Evolutionary conservation across 2,113 vertebrate genomes (phyloP).

Genomic region (Heptranchias perlo): DNA sequence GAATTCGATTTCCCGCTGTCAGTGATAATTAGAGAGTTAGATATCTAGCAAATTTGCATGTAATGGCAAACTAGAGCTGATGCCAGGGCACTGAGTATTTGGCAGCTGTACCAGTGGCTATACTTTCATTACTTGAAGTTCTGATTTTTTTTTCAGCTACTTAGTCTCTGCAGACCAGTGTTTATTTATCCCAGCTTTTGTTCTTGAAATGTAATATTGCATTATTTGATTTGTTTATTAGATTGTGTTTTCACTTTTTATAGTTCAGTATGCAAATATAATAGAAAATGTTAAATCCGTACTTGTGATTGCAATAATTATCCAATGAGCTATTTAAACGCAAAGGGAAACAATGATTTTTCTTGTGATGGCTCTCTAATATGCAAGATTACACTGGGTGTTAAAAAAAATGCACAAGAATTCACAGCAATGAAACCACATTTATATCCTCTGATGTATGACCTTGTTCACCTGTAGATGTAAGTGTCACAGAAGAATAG

Average conservation of each 20-base stretch:
- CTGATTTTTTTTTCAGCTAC: neutral
- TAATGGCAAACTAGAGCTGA: neutral
- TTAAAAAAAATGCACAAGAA: neutral
- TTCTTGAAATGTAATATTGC: neutral
- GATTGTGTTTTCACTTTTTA: conserved; percentile 3
- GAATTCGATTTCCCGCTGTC: neutral
- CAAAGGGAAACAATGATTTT: neutral
- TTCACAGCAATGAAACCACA: neutral
- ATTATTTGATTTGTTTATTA: neutral
- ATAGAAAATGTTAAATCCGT: neutral
- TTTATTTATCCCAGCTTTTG: conserved; percentile 1
- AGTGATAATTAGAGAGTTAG: neutral
- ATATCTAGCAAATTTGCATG: neutral
- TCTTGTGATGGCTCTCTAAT: neutral
- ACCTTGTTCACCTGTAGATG: neutral
- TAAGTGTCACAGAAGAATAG: neutral
- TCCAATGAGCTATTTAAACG: neutral
- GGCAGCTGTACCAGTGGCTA: neutral
- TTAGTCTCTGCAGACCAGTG: neutral
- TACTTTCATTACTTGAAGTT: neutral
- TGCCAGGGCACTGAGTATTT: neutral
- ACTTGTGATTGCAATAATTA: neutral
- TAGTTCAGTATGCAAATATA: neutral
- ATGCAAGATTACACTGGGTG: neutral
- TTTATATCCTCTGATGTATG: neutral